A percentile compares a stretch with the other conserved stretches of the same genome.
phyloP scores from a whole-genome alignment of 2,888 invertebrate species.

The Tipula lateralis region DNA sequence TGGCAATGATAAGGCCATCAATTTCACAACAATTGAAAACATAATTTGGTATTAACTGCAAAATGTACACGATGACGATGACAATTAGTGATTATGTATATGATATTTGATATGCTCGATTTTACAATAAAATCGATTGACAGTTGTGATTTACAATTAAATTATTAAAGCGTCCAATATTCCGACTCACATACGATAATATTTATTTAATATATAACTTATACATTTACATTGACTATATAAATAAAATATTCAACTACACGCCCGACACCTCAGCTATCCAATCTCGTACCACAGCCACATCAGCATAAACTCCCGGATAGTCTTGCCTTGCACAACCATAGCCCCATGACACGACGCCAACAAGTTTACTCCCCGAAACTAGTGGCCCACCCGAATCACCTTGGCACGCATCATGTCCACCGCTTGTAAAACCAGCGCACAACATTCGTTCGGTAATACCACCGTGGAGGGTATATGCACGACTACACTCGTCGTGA shows the following conservation, averaged over 20 bases:
- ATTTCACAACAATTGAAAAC: neutral
- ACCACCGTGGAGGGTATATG: neutral
- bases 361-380: neutral
- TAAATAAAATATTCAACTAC: neutral
- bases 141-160: neutral
- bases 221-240: neutral
- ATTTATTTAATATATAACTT: neutral
- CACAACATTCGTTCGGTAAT: neutral
- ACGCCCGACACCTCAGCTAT: neutral
- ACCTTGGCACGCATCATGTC: neutral
- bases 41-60: neutral
- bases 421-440: neutral
- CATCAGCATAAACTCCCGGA: neutral
- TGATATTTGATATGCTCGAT: neutral
- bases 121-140: neutral
- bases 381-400: neutral
- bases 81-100: neutral
- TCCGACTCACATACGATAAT: neutral
- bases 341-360: neutral
- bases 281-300: neutral
- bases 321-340: neutral
- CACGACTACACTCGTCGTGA: neutral
- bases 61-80: neutral
- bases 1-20: neutral
- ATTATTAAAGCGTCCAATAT: neutral